Evolutionary conservation across 2,113 vertebrate genomes (phyloP).

Genomic region (Azemiops feae): DNA sequence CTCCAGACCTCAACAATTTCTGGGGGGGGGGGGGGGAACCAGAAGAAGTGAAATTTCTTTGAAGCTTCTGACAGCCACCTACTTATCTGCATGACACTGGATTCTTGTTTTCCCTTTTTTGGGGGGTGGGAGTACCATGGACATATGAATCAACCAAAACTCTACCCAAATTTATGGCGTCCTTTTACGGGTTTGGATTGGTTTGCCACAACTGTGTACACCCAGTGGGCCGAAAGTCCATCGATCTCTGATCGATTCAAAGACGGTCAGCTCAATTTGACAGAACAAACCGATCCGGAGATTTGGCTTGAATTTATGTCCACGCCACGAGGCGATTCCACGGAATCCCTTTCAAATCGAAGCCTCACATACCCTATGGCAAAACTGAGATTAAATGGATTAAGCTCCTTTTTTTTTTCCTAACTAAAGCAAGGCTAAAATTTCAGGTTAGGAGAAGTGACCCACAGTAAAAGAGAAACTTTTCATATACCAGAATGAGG

Average conservation of each 20-base stretch:
- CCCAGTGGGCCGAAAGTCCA: not conserved
- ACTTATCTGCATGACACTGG: not conserved
- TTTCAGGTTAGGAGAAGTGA: not conserved
- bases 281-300: not conserved
- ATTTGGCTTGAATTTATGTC: not conserved
- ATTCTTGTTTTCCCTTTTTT: not conserved
- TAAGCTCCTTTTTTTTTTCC: not conserved
- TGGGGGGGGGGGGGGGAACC: conserved; percentile 8
- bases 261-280: not conserved
- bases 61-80: conserved; percentile 36
- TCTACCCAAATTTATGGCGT: not conserved
- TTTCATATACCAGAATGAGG: not conserved
- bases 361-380: not conserved
- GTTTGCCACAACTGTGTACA: not conserved
- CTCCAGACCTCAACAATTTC: conserved; percentile 33
- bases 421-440: not conserved
- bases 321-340: not conserved
- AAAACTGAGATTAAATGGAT: not conserved
- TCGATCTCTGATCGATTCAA: not conserved
- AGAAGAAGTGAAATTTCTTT: conserved; percentile 21
- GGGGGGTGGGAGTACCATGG: not conserved
- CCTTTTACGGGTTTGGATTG: not conserved
- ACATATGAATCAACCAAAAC: not conserved
- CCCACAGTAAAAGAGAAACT: not conserved
- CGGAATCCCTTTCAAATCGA: not conserved